Conservation (phyloP, 1,140 invertebrate species). For the Protaetia brevitarsis region DNA sequence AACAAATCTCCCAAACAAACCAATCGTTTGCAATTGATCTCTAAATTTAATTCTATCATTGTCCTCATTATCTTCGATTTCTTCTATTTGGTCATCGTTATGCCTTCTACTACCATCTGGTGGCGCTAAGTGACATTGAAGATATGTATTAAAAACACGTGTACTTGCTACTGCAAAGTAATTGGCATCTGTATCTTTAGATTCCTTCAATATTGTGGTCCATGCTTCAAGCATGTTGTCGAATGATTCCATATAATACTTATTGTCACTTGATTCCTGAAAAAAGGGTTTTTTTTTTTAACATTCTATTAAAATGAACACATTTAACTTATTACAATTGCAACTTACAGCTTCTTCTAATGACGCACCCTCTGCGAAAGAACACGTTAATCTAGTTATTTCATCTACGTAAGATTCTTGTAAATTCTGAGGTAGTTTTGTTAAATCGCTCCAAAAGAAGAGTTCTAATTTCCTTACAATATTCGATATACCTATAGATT, state of each 20-base stretch:
- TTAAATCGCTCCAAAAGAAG: slow-evolving; percentile 60
- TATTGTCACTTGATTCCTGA: slow-evolving; percentile 60
- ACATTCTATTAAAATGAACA: neutral
- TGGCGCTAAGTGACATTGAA: slow-evolving; percentile 76
- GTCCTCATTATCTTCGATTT: slow-evolving; percentile 68
- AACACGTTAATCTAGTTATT: slow-evolving; percentile 69
- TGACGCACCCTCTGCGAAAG: slow-evolving; percentile 68
- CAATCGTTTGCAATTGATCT: slow-evolving; percentile 68
- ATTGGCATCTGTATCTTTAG: slow-evolving; percentile 55
- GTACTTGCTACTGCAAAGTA: slow-evolving; percentile 48
- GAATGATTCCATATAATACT: slow-evolving; percentile 73
- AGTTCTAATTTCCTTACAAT: slow-evolving; percentile 63
- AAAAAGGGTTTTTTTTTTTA: too few relatives aligned
- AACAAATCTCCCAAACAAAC: slow-evolving; percentile 52
- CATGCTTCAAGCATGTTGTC: slow-evolving; percentile 80
- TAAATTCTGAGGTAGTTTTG: slow-evolving; percentile 49
- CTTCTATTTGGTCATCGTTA: slow-evolving; percentile 51
- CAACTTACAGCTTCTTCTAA: slow-evolving; percentile 65
- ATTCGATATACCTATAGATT: slow-evolving; percentile 65
- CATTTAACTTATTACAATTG: neutral
- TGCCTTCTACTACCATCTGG: slow-evolving; percentile 71
- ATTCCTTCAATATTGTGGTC: slow-evolving; percentile 63
- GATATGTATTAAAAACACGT: slow-evolving; percentile 74
- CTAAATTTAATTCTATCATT: slow-evolving; percentile 66
- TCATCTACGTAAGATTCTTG: slow-evolving; percentile 56